These are phyloP conservation scores for Pimpla rufipes DNA, from an alignment of 2,888 invertebrate species.

Conservation along the genomic window DNA sequence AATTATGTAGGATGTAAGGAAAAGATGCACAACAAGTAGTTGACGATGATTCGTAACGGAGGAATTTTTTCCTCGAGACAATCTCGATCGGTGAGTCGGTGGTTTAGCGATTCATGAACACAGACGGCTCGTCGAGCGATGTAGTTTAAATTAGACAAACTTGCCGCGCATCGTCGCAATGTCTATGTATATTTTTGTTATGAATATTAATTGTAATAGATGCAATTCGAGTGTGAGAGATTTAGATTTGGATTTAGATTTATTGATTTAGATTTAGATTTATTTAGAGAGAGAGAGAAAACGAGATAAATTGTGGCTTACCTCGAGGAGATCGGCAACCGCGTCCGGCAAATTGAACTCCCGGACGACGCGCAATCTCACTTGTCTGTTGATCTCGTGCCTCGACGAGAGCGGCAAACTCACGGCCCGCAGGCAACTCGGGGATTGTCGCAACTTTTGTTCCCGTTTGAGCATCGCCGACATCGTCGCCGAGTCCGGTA, in stretches of 20 bases:
- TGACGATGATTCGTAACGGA: not conserved
- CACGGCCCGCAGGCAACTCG: conserved; percentile 93
- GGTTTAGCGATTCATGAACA: not conserved
- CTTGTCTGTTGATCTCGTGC: conserved; percentile 91
- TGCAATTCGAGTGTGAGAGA: not conserved
- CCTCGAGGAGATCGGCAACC: conserved; percentile 92
- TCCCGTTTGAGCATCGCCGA: conserved; percentile 94
- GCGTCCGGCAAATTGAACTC: conserved; percentile 97
- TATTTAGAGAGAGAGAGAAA: not conserved
- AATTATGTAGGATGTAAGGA: not conserved
- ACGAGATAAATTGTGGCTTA: conserved; percentile 69
- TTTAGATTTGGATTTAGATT: no score
- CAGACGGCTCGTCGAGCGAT: not conserved
- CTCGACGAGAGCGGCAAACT: conserved; percentile 91
- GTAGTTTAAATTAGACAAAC: conserved; percentile 12
- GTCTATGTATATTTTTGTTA: conserved; percentile 6
- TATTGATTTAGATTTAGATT: no score
- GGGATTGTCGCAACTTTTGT: conserved; percentile 92
- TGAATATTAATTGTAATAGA: not conserved
- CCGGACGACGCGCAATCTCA: conserved; percentile 94
- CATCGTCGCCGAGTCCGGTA: conserved; percentile 92
- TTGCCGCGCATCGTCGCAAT: not conserved
- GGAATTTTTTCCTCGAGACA: not conserved
- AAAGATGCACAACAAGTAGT: not conserved
- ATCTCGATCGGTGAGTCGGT: not conserved